A percentile compares a stretch with the other conserved stretches of the same genome.
Evolutionary conservation across 2,888 invertebrate genomes (phyloP).

Genomic region (Rhagium mordax): DNA sequence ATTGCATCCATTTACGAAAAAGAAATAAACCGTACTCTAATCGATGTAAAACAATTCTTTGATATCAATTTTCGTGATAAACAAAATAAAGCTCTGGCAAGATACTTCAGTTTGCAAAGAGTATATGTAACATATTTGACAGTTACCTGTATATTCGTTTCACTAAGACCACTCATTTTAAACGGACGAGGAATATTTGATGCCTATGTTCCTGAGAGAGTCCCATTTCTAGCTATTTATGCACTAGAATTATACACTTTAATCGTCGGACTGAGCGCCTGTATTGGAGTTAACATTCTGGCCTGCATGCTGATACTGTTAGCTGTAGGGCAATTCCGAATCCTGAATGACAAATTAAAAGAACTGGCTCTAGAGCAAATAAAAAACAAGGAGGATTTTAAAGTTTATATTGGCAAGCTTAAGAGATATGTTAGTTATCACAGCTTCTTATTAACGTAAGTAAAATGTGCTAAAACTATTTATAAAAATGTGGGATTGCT

Average conservation of each 20-base stretch:
- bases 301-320: background rate
- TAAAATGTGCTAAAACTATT: background rate
- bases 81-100: background rate
- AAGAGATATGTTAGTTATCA: background rate
- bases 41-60: background rate
- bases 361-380: background rate
- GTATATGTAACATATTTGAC: background rate
- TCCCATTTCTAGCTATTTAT: background rate
- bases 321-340: slow-evolving; percentile 36
- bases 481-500: no score
- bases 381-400: background rate
- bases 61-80: background rate
- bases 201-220: background rate
- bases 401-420: background rate
- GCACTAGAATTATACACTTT: background rate
- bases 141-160: background rate
- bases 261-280: background rate
- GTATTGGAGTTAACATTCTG: background rate
- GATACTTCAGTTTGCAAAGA: background rate
- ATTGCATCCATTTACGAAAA: background rate
- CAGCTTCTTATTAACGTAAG: slow-evolving; percentile 9
- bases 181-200: background rate
- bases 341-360: slow-evolving; percentile 42
- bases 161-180: background rate
- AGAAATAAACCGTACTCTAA: background rate